Base-by-base conservation (phyloP, 2,888 invertebrate species). In the Euzophera pinguis region DNA sequence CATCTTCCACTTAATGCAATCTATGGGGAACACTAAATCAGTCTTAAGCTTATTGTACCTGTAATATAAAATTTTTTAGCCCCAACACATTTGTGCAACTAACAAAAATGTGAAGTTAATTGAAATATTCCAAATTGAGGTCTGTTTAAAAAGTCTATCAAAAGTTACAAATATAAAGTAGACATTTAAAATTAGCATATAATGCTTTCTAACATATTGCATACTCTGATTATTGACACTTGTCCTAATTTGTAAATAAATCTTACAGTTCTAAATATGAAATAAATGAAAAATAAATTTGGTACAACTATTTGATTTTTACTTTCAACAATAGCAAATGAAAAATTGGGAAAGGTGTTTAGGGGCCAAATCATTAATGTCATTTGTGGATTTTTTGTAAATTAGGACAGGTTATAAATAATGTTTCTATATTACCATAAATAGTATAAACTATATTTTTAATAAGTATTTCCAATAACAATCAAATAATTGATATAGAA, bases 131-230 rank as follows among this genome's bases (percentile, higher is more conserved):
- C 10, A 48, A 48, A 52, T 42, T 52, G 35, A 55, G 56, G 55
- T 59, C 52, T 55, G 56, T 54, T 32, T 42, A 52, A 54, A 49
- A 58, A 57, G 56, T 59, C 55, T 57, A 56, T 57, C 53, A 58
- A 55, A 57, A 53, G 14, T 49, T 49, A 53, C 48, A 55, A 47
- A 37, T 39, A 52, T 56, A 54, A 49, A 13, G 29, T 53, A 27
- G 12, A 50, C 10, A 37, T 52, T 38, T 51, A 52, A 53, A 54
- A 42, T 53, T 53, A 54, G 59, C 59, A 59, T 59, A n/a, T 47
- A 59, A 59, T 59, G 59, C 56, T 29, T 50, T 42, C 22, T 22
- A n/a, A n/a, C n/a, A n/a, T n/a, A n/a, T n/a, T n/a, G n/a, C n/a
- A n/a, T n/a, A n/a, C n/a, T 22, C 5, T 5, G 22, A 22, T 22